Percentiles rank a stretch among this genome's conserved stretches.
These are phyloP conservation scores for Orchesella flavescens DNA, from an alignment of 2,888 invertebrate genomes.

Conservation along the genomic window DNA sequence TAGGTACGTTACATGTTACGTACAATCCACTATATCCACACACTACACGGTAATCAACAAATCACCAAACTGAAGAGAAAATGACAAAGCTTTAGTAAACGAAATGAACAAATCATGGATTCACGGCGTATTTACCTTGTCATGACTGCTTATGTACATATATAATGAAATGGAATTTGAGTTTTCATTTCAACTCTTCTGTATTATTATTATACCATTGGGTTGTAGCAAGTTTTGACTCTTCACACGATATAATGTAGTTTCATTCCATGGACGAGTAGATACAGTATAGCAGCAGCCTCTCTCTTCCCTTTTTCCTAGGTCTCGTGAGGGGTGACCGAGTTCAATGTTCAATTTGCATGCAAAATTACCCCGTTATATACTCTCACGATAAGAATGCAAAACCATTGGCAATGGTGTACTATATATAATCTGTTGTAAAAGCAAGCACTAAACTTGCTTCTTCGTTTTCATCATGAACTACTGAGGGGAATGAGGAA, in stretches of 20 bases:
- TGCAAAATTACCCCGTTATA: conserved; percentile 51
- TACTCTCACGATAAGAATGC: conserved; percentile 2
- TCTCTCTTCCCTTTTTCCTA: neutral
- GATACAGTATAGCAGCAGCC: no score
- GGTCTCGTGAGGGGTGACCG: conserved; percentile 36
- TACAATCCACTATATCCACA: no score
- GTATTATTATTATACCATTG: no score
- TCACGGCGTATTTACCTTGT: neutral
- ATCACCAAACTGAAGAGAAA: neutral
- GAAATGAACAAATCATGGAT: conserved; percentile 7
- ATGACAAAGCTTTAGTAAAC: neutral
- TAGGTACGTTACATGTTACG: no score
- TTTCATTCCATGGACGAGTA: no score
- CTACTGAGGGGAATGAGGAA: no score
- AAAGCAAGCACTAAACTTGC: no score
- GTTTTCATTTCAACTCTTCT: no score
- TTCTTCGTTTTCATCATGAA: no score
- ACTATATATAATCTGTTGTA: neutral
- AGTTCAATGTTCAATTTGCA: conserved; percentile 59
- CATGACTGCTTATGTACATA: neutral
- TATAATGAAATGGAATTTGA: no score
- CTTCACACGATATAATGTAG: conserved; percentile 1
- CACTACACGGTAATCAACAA: no score
- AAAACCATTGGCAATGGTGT: neutral
- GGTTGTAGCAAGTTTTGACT: no score